Conservation (phyloP, 30 jellyfish, hydroid and myxozoan species). For the Catostylus mosaicus region DNA sequence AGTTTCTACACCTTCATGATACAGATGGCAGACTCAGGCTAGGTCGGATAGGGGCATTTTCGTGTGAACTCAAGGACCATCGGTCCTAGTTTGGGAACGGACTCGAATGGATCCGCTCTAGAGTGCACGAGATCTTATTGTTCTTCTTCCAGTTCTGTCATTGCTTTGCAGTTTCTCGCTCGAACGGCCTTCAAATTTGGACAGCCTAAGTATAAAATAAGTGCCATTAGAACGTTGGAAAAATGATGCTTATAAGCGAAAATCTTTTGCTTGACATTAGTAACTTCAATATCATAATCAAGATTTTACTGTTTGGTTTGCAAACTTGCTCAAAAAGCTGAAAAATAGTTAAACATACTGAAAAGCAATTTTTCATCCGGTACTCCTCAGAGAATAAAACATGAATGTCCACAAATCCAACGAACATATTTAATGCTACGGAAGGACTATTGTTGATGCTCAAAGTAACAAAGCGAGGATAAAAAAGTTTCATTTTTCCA, state of each 20-base stretch:
- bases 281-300: background rate
- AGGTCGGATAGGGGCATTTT: background rate
- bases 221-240: too few species aligned
- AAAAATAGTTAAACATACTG: background rate
- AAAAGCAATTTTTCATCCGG: background rate
- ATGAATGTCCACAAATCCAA: too few species aligned
- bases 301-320: background rate
- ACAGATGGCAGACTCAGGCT: background rate
- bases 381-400: background rate
- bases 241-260: too few species aligned
- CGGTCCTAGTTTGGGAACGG: background rate
- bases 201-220: constrained; percentile 23
- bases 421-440: too few species aligned
- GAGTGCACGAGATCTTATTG: background rate
- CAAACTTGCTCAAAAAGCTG: background rate
- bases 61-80: background rate
- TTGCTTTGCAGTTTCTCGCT: constrained; percentile 51
- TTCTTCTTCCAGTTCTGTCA: constrained; percentile 26
- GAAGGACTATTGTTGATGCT: too few species aligned
- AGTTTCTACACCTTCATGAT: background rate
- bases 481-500: too few species aligned
- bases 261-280: too few species aligned
- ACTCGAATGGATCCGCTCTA: background rate
- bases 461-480: too few species aligned
- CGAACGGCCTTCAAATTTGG: constrained; percentile 59